Conservation (phyloP, 2,797 vertebrate species). For the Allobates femoralis region DNA sequence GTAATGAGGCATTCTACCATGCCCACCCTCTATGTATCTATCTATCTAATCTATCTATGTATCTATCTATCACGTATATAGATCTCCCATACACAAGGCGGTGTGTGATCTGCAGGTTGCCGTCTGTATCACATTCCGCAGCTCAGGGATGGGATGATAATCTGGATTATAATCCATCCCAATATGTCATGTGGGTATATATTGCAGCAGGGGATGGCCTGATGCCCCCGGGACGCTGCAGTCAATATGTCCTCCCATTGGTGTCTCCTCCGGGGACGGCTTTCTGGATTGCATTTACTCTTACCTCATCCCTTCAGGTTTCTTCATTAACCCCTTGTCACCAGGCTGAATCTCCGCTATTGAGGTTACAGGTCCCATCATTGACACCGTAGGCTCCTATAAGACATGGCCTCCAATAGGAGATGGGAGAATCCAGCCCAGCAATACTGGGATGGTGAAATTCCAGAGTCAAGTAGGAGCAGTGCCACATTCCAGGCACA, state of each 20-base stretch:
- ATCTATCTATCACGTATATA: not conserved
- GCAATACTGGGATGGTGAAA: conserved; percentile 19
- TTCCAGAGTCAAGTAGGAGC: conserved; percentile 53
- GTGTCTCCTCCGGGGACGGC: conserved; percentile 13
- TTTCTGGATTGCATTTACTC: not conserved
- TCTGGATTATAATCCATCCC: conserved; percentile 4
- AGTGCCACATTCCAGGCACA: conserved; percentile 53
- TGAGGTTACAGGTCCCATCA: not conserved
- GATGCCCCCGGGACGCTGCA: conserved; percentile 55
- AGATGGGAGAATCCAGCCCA: not conserved
- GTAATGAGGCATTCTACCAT: not conserved
- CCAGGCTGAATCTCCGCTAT: not conserved
- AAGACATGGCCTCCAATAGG: not conserved
- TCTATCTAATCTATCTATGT: not conserved
- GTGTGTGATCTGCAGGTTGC: too few species aligned
- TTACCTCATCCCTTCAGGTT: not conserved
- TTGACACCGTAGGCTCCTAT: not conserved
- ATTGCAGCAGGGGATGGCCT: conserved; percentile 46
- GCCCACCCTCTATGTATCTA: not conserved
- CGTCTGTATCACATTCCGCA: not conserved
- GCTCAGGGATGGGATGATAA: not conserved
- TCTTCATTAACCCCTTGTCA: not conserved
- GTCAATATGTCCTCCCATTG: conserved; percentile 60
- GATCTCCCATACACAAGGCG: too few species aligned
- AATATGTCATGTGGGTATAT: not conserved